A percentile compares a stretch with the other conserved stretches of the same genome.
phyloP scores from a whole-genome alignment of 1,140 invertebrate species.

The Drosophila pectinifera region DNA sequence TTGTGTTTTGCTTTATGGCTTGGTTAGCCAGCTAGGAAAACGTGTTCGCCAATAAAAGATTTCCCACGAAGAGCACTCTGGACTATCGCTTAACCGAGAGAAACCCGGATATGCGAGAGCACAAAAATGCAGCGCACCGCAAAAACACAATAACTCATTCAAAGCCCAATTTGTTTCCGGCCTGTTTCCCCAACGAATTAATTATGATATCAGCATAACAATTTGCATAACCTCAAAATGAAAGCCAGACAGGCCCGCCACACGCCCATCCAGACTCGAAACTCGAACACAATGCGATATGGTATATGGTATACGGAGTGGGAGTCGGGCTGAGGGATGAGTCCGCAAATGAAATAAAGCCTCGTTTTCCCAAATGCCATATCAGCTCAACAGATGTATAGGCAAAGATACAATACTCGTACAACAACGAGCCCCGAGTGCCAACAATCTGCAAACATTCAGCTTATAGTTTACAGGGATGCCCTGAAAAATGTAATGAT shows the following conservation, averaged over 20 bases:
- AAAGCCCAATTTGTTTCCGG: slow-evolving; percentile 81
- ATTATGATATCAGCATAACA: slow-evolving; percentile 83
- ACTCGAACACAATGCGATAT: slow-evolving; percentile 24
- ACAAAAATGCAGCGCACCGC: slow-evolving; percentile 69
- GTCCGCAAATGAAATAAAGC: slow-evolving; percentile 69
- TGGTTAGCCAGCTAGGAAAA: slow-evolving; percentile 6
- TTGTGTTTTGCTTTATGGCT: slow-evolving; percentile 10
- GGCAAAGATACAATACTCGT: slow-evolving; percentile 69
- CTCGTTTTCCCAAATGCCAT: slow-evolving; percentile 78
- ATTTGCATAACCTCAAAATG: slow-evolving; percentile 82
- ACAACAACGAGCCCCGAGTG: slow-evolving; percentile 33
- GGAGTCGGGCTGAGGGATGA: not conserved
- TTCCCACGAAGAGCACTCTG: slow-evolving; percentile 1
- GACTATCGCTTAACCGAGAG: not conserved
- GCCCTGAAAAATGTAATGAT: slow-evolving; percentile 15
- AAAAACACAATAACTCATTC: slow-evolving; percentile 81
- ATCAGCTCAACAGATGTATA: slow-evolving; percentile 77
- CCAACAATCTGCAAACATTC: slow-evolving; percentile 32
- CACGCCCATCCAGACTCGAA: slow-evolving; percentile 9
- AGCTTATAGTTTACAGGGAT: slow-evolving; percentile 5
- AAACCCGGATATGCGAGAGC: slow-evolving; percentile 3
- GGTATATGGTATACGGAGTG: slow-evolving; percentile 4
- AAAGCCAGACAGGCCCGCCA: slow-evolving; percentile 60
- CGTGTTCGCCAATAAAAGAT: slow-evolving; percentile 12
- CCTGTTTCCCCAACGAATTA: slow-evolving; percentile 81